Evolutionary conservation across 2,888 invertebrate genomes (phyloP).

Genomic region (Diadegma fenestrale): DNA sequence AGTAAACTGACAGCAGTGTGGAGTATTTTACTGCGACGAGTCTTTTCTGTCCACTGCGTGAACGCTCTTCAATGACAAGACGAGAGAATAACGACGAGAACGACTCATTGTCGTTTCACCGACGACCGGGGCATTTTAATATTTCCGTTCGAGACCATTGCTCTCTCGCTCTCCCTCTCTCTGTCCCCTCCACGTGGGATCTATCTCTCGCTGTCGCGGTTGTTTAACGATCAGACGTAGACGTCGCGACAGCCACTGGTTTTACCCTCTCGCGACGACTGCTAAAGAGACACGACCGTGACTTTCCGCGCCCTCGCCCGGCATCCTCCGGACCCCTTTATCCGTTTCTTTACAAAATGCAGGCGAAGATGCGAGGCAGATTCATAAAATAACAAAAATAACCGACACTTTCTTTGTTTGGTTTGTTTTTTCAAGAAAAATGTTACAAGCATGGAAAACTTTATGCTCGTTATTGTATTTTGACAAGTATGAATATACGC

Average conservation of each 20-base stretch:
- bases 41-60: neutral
- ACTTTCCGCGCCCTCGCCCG: slow-evolving; percentile 9
- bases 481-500: neutral
- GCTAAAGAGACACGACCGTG: neutral
- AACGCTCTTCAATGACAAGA: slow-evolving; percentile 14
- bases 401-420: neutral
- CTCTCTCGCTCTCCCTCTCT: neutral
- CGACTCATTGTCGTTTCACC: slow-evolving; percentile 79
- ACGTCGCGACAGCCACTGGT: slow-evolving; percentile 74
- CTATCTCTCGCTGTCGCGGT: neutral
- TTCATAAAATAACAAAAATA: slow-evolving; percentile 1
- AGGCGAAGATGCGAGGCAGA: neutral
- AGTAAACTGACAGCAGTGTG: slow-evolving; percentile 61
- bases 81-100: slow-evolving; percentile 37
- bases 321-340: neutral
- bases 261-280: slow-evolving; percentile 65
- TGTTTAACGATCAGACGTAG: slow-evolving; percentile 56
- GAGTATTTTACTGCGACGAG: slow-evolving; percentile 32
- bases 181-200: neutral
- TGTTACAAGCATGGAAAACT: neutral
- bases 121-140: slow-evolving; percentile 80
- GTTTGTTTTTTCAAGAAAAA: neutral
- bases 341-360: slow-evolving; percentile 1
- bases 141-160: slow-evolving; percentile 76
- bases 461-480: neutral